Conservation (phyloP, 1,140 invertebrate species). For the Drosophila pseudoobscura region DNA sequence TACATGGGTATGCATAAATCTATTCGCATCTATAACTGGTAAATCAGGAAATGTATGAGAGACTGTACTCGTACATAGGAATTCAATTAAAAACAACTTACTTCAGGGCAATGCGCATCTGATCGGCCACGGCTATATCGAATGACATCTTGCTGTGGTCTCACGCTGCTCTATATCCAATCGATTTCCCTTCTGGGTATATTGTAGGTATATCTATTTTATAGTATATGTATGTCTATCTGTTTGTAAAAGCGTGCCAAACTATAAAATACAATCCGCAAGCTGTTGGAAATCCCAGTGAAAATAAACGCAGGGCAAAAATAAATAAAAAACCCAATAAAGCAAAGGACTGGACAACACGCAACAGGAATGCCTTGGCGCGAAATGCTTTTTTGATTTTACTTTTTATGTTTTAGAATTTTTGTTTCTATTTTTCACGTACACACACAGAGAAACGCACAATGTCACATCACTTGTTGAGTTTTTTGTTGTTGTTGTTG, state of each 20-base stretch:
- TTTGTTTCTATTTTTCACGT: slow-evolving; percentile 1
- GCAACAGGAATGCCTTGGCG: slow-evolving; percentile 30
- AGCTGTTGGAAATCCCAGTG: slow-evolving; percentile 48
- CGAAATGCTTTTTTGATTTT: slow-evolving; percentile 24
- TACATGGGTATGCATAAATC: too few relatives aligned
- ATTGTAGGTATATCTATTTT: not conserved
- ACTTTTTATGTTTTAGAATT: slow-evolving; percentile 3
- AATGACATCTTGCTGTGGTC: slow-evolving; percentile 73
- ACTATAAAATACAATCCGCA: slow-evolving; percentile 25
- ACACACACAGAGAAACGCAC: not conserved
- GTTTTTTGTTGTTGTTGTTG: not conserved
- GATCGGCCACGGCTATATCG: slow-evolving; percentile 79
- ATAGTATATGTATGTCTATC: not conserved
- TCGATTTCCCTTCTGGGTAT: slow-evolving; percentile 43
- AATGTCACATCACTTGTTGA: slow-evolving; percentile 46
- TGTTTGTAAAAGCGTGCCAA: not conserved
- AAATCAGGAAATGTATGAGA: too few relatives aligned
- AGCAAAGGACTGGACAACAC: slow-evolving; percentile 27
- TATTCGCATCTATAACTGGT: too few relatives aligned
- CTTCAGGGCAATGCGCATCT: slow-evolving; percentile 80
- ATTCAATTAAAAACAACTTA: slow-evolving; percentile 42
- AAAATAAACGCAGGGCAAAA: slow-evolving; percentile 28
- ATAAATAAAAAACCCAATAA: slow-evolving; percentile 41
- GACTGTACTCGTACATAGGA: too few relatives aligned
- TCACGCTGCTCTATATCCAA: slow-evolving; percentile 23